Conservation (phyloP, 2,797 vertebrate species). For the Anisognathus igniventris region DNA sequence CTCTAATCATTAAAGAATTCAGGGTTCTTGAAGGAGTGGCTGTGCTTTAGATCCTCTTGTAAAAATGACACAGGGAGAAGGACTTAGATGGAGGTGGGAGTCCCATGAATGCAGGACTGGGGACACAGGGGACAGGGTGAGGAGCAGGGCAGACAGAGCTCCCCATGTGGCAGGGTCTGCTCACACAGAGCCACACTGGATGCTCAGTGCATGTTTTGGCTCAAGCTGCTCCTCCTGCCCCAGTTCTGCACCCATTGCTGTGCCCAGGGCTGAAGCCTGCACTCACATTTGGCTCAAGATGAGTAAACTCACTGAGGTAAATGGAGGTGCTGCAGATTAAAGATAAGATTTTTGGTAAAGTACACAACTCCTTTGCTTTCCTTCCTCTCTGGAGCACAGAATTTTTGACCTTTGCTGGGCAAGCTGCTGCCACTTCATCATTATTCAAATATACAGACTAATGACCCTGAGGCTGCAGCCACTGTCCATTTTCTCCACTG, state of each 20-base stretch:
- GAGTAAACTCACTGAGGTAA: neutral
- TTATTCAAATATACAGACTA: neutral
- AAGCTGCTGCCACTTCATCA: neutral
- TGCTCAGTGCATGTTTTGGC: neutral
- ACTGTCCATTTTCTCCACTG: neutral
- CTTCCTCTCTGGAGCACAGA: neutral
- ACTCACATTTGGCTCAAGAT: neutral
- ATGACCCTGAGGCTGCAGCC: neutral
- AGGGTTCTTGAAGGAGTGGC: neutral
- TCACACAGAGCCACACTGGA: neutral
- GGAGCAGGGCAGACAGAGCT: neutral
- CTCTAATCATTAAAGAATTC: neutral
- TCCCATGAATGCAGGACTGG: too few species aligned
- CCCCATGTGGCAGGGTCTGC: fast-evolving
- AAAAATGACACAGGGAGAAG: neutral
- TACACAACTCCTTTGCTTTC: neutral
- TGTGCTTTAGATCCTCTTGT: neutral
- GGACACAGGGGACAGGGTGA: neutral
- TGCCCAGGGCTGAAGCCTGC: neutral
- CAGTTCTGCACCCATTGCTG: neutral
- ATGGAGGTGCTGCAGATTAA: neutral
- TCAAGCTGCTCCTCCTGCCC: neutral
- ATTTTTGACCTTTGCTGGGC: neutral
- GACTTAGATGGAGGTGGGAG: neutral
- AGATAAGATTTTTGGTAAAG: neutral